Base-by-base conservation (phyloP, 2,797 vertebrate species). In the Lepus oiostolus region DNA sequence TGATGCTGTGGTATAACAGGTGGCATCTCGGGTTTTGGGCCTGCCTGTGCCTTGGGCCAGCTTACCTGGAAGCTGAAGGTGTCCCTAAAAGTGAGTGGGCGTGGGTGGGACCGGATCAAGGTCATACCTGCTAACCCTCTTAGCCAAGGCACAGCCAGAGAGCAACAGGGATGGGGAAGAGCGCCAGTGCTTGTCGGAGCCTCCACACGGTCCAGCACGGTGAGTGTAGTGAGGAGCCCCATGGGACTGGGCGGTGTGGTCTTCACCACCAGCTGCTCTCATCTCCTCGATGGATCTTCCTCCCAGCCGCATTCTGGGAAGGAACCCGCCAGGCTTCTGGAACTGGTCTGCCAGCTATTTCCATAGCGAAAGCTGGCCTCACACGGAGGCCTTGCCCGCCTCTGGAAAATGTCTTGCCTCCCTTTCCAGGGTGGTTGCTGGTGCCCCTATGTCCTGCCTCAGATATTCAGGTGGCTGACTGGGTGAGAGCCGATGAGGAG, bases 151-250 rank as follows among this genome's bases (percentile, higher is more conserved):
- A 17, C 22, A 38, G n/a, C 47, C 14, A 5, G 35, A 3, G 32
- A 10, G 22, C 42, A 13, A 4, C 32, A 1, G 21, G 70, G 11
- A 30, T 72, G 32, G 13, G 16, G 4, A 60, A 32, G 28, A 52
- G 24, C 17, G 1, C 2, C 9, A 6, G 4, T 11, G 63, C 28
- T 26, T 21, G 50, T 5, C 14, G 14, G 38, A 68, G 62, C 7
- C 4, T 52, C 21, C 0, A 0, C 2, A 12, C 14, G 2, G 38
- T 4, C n/a, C 17, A 17, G 13, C 54, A 58, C 17, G 11, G 54
- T 5, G 38, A 38, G 38, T 38, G 38, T 38, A 2, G 38, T 6
- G 38, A 58, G 4, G 17, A 17, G 54, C 54, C 54, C 9, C 54
- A 58, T 13, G 4, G 54, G 17, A 4, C 54, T 58, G 54, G 54